Evolutionary conservation across 37 sponge, comb jelly and placozoan genomes (phyloP), one percentile per base, ranked within the genome.

Genomic region (Axinella damicornis): DNA sequence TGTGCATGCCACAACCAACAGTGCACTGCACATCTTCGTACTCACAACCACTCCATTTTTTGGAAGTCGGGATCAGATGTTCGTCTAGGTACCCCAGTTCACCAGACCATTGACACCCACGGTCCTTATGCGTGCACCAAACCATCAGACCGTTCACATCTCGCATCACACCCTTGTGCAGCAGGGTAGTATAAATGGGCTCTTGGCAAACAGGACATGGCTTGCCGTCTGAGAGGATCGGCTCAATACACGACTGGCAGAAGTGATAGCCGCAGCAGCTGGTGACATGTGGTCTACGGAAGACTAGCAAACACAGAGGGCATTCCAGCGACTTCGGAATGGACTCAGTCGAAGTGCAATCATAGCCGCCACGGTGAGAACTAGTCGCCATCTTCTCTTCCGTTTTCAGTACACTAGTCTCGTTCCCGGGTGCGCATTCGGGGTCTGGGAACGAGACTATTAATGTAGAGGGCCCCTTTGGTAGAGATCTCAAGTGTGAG

Each of bases 231-330:
- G 22, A 1, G 2, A 28, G 73, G 2, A 73, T 14, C 11, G 18
- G 53, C 27, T 40, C 1, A 25, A 73, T 40, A 53, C 73, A 73
- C 24, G 30, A 16, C n/a, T 28, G 14, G 28, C 73, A 73, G 54
- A 73, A 40, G 24, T 73, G 54, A 14, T 73, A 40, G 2, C 73
- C 73, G 36, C 73, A 73, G 73, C 73, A 73, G 54, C 54, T 73
- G 2, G 21, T 73, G 54, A 73, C 73, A 20, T 73, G 73, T 9
- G 73, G 73, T 5, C 40, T 54, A 2, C 30, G n/a, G 54, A 73
- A 15, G 22, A 12, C 14, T 4, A 73, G 54, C 19, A 73, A 54
- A 14, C 73, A 73, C 2, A 73, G 15, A 9, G 73, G 54, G 25
- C 73, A 73, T 54, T 73, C 73, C 11, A 40, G 19, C 4, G n/a